A percentile compares a stretch with the other conserved stretches of the same genome.
Evolutionary conservation across 2,888 invertebrate genomes (phyloP).

Genomic region (Epirrhoe alternata): DNA sequence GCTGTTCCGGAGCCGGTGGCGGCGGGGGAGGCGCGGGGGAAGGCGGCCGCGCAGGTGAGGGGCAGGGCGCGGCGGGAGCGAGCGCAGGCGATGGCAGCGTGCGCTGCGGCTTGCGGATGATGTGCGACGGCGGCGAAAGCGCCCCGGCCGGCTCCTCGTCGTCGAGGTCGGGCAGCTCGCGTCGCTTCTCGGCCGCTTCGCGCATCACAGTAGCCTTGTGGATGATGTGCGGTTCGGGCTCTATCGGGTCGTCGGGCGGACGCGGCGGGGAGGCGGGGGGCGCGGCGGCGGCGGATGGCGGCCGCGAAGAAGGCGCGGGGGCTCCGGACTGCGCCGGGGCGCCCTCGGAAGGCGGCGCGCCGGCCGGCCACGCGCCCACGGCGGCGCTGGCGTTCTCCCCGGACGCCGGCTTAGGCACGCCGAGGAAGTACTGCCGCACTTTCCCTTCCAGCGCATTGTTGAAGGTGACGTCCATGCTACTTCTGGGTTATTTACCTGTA

Average conservation of each 20-base stretch:
- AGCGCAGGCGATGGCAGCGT: conserved; percentile 73
- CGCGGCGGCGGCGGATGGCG: conserved; percentile 81
- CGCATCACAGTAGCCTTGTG: conserved; percentile 84
- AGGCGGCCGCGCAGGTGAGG: conserved; percentile 73
- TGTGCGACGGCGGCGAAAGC: conserved; percentile 80
- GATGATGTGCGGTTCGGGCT: conserved; percentile 83
- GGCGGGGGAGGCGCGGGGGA: conserved; percentile 58
- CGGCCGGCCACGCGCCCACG: conserved; percentile 61
- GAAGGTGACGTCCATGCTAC: conserved; percentile 90
- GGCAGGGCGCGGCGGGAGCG: conserved; percentile 65
- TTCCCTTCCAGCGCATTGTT: conserved; percentile 93
- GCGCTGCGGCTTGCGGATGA: conserved; percentile 75
- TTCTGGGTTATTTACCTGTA: conserved; percentile 60
- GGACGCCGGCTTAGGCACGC: conserved; percentile 87
- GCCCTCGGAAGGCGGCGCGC: conserved; percentile 70
- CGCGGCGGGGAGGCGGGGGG: conserved; percentile 76
- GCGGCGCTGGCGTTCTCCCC: conserved; percentile 64
- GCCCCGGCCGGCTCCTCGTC: conserved; percentile 72
- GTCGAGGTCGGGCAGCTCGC: conserved; percentile 75
- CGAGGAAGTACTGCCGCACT: conserved; percentile 92
- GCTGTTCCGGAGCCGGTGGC: conserved; percentile 56
- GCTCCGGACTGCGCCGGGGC: conserved; percentile 76
- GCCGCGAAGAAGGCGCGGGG: conserved; percentile 75
- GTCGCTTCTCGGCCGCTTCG: conserved; percentile 79
- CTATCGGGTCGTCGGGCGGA: conserved; percentile 78